Conservation (phyloP, 2,113 vertebrate genomes). For the Oncorhynchus mykiss region DNA sequence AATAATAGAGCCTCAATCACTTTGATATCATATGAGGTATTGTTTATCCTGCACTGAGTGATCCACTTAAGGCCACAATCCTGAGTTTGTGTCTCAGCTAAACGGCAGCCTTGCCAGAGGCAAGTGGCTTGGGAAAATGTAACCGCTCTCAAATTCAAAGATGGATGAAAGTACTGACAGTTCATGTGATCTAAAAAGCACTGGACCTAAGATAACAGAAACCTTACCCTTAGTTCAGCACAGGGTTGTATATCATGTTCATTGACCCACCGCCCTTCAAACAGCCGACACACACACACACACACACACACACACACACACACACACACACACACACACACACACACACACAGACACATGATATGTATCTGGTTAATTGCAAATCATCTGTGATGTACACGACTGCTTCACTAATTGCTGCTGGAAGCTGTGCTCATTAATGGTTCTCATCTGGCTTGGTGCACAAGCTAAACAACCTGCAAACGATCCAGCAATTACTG, state of each 20-base stretch:
- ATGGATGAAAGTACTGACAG: too few species aligned
- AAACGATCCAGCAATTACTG: slow-evolving; percentile 92
- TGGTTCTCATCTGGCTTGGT: slow-evolving; percentile 90
- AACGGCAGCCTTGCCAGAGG: too few species aligned
- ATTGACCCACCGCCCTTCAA: background rate
- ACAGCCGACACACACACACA: background rate
- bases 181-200: too few species aligned
- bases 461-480: slow-evolving; percentile 92
- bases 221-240: too few species aligned
- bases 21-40: slow-evolving; percentile 21
- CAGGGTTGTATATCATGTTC: background rate
- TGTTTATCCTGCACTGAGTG: slow-evolving; percentile 35
- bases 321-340: too few species aligned
- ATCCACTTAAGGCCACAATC: too few species aligned
- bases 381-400: slow-evolving; percentile 85
- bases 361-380: slow-evolving; percentile 78
- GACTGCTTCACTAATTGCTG: slow-evolving; percentile 89
- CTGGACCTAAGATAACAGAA: too few species aligned
- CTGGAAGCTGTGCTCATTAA: slow-evolving; percentile 95
- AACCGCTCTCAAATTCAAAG: too few species aligned
- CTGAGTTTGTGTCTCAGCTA: too few species aligned
- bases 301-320: background rate
- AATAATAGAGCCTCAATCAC: background rate
- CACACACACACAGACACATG: slow-evolving; percentile 20
- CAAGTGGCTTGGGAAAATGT: too few species aligned